phyloP scores from a whole-genome alignment of 2,113 vertebrate species.

The Morone saxatilis region DNA sequence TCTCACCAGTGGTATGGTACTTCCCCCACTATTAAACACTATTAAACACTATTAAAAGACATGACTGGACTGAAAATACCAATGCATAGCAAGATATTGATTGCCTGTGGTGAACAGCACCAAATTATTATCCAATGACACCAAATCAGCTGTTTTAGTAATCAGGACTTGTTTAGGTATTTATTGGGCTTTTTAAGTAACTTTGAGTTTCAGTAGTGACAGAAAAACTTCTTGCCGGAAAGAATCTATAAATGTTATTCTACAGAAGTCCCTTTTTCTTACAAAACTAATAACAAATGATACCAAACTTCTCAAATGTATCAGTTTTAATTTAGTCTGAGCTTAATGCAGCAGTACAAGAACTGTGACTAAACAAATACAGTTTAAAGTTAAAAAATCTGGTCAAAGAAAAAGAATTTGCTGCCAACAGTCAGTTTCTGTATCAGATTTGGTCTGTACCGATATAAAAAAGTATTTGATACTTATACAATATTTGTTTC shows the following conservation, averaged over 20 bases:
- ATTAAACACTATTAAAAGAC: background rate
- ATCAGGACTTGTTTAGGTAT: background rate
- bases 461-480: background rate
- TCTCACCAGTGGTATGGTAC: constrained; percentile 90
- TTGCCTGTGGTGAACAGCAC: background rate
- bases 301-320: background rate
- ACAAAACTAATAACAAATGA: background rate
- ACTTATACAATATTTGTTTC: background rate
- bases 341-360: background rate
- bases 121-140: background rate
- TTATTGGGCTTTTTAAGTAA: too few species aligned
- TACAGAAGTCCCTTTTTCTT: too few species aligned
- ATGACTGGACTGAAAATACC: background rate
- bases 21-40: background rate
- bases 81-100: background rate
- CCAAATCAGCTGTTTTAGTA: background rate
- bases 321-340: background rate
- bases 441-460: background rate
- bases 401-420: background rate
- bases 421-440: background rate
- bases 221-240: too few species aligned
- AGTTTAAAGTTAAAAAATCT: background rate
- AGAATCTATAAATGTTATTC: too few species aligned
- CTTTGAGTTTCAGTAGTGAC: too few species aligned
- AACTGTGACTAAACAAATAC: background rate